Evolutionary conservation across 2,113 vertebrate species (phyloP).

Genomic region (Tragelaphus scriptus): DNA sequence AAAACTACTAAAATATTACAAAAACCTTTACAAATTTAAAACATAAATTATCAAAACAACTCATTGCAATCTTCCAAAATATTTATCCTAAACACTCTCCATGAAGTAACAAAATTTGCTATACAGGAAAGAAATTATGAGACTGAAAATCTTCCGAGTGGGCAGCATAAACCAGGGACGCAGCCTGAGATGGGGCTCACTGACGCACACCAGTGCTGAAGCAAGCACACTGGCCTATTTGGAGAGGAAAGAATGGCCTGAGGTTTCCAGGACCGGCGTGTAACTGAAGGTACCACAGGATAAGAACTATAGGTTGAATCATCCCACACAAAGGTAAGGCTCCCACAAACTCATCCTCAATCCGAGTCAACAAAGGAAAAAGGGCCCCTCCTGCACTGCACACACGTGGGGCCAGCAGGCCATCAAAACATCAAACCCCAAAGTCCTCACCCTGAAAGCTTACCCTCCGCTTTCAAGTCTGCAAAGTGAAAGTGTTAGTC

Average conservation of each 20-base stretch:
- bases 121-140: background rate
- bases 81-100: background rate
- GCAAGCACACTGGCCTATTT: accelerated
- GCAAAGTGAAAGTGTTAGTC: background rate
- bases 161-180: background rate
- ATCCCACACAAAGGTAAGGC: background rate
- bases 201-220: accelerated
- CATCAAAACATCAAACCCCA: background rate
- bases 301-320: background rate
- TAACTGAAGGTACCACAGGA: background rate
- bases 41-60: background rate
- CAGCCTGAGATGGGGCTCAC: background rate
- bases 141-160: background rate
- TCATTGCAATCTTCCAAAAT: background rate
- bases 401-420: background rate
- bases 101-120: background rate
- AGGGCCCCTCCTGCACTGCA: too few relatives aligned
- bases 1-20: background rate
- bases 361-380: background rate
- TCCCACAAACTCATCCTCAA: too few relatives aligned
- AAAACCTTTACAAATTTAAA: slow-evolving; percentile 9
- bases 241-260: background rate
- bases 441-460: background rate
- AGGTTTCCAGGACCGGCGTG: background rate
- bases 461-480: background rate